Evolutionary conservation across 2,797 vertebrate genomes (phyloP), one percentile per base, ranked within the genome.

Genomic region (Momotus momota): DNA sequence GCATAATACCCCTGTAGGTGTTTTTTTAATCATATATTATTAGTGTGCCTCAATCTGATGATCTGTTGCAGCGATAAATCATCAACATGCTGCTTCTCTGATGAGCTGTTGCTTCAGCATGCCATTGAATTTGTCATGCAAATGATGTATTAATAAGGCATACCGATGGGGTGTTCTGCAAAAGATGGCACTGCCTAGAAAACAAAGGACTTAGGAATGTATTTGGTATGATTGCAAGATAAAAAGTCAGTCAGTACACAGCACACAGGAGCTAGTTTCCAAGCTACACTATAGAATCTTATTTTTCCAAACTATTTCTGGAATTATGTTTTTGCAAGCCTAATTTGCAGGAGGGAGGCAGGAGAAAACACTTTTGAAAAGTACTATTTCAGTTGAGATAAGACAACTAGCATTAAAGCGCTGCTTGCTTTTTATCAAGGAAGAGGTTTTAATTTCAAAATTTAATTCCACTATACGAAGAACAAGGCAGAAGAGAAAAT

Each of bases 111-210:
- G 80, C 93, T 97, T 93, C 95, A 91, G 86, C 73, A 85, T 22
- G 7, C 85, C 80, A 67, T 78, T 93, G 96, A 97, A 92, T 86
- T 84, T 97, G 95, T 96, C 97, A 95, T 79, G 19, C 18, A 85
- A 80, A 62, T 97, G 92, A 97, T 96, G 51, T 41, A 97, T 97
- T 97, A 93, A 94, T 79, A 95, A 94, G 58, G 94, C 73, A 97
- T 78, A 86, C 79, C 29, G 25, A 96, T 90, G 81, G 21, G 80
- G 54, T 57, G 57, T 91, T 93, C 85, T 16, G 38, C 75, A 91
- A 88, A 97, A 95, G 67, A 97, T 82, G 81, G 46, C 45, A 70
- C 88, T 93, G 67, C 71, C 93, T 3, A 2, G 93, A 94, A 97
- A 97, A 97, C 96, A 96, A 94, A 97, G 79, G 48, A 70, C 82